Conservation (phyloP, 2,113 vertebrate species). For the Actenoides hombroni region DNA sequence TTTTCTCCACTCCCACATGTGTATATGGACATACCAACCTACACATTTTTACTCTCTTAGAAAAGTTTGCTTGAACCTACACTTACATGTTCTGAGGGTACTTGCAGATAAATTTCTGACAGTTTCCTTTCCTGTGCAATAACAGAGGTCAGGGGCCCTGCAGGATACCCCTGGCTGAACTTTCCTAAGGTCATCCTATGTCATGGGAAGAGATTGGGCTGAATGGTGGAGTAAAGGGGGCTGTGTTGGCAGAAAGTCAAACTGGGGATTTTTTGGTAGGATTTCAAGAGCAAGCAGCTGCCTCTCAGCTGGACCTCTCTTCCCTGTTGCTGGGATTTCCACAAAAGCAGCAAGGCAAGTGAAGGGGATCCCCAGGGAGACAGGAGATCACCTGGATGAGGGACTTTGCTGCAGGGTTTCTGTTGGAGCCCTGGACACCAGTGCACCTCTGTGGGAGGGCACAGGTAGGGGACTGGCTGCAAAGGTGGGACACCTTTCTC, state of each 20-base stretch:
- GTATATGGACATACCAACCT: neutral
- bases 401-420: neutral
- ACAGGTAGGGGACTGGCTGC: neutral
- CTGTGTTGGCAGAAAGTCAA: neutral
- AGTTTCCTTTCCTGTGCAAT: neutral
- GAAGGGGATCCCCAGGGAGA: neutral
- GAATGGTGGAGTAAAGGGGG: neutral
- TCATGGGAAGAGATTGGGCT: neutral
- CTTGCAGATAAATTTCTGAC: neutral
- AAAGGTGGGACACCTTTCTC: neutral
- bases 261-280: neutral
- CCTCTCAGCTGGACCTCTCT: neutral
- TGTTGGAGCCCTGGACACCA: fast-evolving
- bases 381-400: neutral
- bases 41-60: neutral
- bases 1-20: neutral
- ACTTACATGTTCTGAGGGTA: neutral
- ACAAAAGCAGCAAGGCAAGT: neutral
- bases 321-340: neutral
- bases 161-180: neutral
- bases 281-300: conserved; percentile 34
- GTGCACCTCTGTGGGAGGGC: fast-evolving
- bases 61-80: neutral
- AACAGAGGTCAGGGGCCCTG: neutral
- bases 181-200: neutral